These are phyloP conservation scores for Papilio helenus DNA, from an alignment of 1,140 invertebrate genomes.

Conservation along the genomic window DNA sequence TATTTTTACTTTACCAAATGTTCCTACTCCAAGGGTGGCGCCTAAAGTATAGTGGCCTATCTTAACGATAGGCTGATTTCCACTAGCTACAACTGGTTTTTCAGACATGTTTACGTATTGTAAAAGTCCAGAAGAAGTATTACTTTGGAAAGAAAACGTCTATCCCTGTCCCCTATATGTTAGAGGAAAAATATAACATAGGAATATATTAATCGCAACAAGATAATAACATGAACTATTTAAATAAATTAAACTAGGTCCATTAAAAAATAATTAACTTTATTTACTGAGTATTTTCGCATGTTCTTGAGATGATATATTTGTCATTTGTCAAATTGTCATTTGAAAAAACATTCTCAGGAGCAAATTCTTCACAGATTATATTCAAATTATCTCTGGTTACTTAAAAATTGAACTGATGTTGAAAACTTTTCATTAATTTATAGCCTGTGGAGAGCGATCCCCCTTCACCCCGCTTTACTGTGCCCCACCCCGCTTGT, in stretches of 20 bases:
- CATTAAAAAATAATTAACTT: background rate
- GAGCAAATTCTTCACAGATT: background rate
- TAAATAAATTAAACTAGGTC: background rate
- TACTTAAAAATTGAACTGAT: background rate
- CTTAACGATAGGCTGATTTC: constrained; percentile 92
- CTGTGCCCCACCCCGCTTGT: constrained; percentile 68
- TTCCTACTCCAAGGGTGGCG: constrained; percentile 94
- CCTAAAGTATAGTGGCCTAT: constrained; percentile 97
- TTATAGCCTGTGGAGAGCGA: constrained; percentile 39
- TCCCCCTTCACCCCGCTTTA: constrained; percentile 54
- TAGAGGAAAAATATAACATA: background rate
- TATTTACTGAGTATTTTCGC: constrained; percentile 5
- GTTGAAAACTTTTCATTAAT: background rate
- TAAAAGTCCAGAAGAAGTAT: constrained; percentile 43
- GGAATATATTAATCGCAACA: background rate
- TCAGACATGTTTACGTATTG: constrained; percentile 83
- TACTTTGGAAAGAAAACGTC: background rate
- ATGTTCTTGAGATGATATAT: constrained; percentile 9
- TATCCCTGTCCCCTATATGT: background rate
- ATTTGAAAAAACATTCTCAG: background rate
- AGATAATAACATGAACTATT: background rate
- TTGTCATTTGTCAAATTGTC: background rate
- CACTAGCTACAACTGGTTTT: constrained; percentile 80
- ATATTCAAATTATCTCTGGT: constrained; percentile 4
- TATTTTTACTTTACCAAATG: constrained; percentile 98